Evolutionary conservation across 2,797 vertebrate genomes (phyloP), one percentile per base, ranked within the genome.

Genomic region (Peromyscus attwateri): DNA sequence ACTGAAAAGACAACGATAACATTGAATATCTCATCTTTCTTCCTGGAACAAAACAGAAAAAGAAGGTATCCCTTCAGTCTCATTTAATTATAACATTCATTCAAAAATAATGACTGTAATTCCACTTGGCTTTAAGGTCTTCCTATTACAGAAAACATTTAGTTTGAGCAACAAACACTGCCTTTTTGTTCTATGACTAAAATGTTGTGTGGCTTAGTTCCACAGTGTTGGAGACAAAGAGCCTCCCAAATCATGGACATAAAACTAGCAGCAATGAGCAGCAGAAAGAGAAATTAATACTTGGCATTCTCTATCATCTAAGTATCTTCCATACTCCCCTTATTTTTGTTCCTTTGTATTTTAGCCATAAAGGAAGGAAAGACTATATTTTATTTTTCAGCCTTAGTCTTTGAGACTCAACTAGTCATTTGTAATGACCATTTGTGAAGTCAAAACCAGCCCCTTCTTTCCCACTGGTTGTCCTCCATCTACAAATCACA

Each of bases 21-120:
- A 77, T 62, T 91, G 46, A 89, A 62, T 34, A 89, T 6, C 3
- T 80, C 87, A 19, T 77, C 87, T 7, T 94, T 77, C 19, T 87
- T 88, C 62, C 84, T 13, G 31, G 43, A 95, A 55, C 29, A 97
- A 92, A 96, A 87, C 37, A 52, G 92, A 62, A 60, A 95, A 95
- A 83, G 40, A 83, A 95, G 21, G 31, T 83, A 43, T 88, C 82
- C 29, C 27, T 95, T 92, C 71, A 91, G 57, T 91, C 52, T 95
- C 83, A 97, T 84, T 91, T 97, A 95, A 97, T 92, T 97, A 84
- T 89, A 31, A 95, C 43, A 79, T 90, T 94, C 93, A 92, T 93
- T 94, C 81, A 25, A 90, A 97, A 95, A 93, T 77, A 95, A 88
- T 89, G 46, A 34, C 76, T 91, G 34, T 81, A 93, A 94, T 97